A percentile compares a stretch with the other conserved stretches of the same genome.
These are phyloP conservation scores for Mystacides longicornis DNA, from an alignment of 2,888 invertebrate genomes.

Conservation along the genomic window DNA sequence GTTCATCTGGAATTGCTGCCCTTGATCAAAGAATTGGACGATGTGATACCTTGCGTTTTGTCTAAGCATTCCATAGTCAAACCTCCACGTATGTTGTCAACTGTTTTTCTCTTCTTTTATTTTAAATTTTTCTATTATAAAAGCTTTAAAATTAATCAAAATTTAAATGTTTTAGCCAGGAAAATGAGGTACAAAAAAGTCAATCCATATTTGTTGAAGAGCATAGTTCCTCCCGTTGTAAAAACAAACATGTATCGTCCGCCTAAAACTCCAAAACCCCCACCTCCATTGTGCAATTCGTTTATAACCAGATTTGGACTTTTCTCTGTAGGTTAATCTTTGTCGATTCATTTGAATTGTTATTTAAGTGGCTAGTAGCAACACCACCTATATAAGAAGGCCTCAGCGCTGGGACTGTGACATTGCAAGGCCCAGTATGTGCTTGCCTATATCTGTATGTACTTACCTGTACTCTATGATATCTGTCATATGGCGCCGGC, in stretches of 20 bases:
- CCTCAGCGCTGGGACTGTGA: no score
- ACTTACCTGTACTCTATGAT: no score
- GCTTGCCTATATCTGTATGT: no score
- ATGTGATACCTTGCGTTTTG: slow-evolving; percentile 1
- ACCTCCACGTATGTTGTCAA: not conserved
- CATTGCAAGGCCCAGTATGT: no score
- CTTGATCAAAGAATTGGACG: slow-evolving; percentile 7
- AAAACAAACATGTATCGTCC: not conserved
- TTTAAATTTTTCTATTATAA: no score
- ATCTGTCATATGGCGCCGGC: no score
- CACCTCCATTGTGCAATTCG: not conserved
- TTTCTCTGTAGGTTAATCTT: not conserved
- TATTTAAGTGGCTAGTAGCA: not conserved
- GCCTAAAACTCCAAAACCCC: not conserved
- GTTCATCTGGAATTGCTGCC: not conserved
- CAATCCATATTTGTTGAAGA: not conserved
- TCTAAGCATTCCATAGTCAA: not conserved
- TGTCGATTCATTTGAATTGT: not conserved
- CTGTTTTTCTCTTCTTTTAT: no score
- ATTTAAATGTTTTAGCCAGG: not conserved
- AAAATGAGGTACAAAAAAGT: not conserved
- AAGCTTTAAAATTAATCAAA: no score
- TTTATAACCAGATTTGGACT: not conserved
- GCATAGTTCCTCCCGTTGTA: not conserved
- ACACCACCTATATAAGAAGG: no score